Base-by-base conservation (phyloP, 2,888 invertebrate species). In the Fissipunctia ypsillon region DNA sequence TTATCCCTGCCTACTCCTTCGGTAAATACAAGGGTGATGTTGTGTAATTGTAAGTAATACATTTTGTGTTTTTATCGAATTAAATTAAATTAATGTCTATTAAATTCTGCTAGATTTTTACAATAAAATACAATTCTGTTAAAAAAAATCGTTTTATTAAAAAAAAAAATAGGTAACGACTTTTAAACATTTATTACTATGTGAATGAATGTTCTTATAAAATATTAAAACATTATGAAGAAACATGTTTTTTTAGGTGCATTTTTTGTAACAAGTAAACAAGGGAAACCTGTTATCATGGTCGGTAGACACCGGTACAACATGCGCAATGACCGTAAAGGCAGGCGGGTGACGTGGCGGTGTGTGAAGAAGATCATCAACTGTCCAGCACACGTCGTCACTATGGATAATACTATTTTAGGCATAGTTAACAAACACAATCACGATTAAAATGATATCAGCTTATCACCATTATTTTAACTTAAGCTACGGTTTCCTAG, bases 201-300 rank as follows among this genome's bases (percentile, higher is more conserved):
- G n/a, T 19, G 12, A 22, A 7, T 22, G 4, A 4, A 43, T n/a
- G n/a, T 22, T 14, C 25, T 19, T 43, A 35, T 12, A 54, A 14
- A 16, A 38, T 28, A 16, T 5, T 0, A 5, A 56, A 35, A 22
- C 25, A 19, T n/a, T n/a, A 22, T 25, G 3, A 9, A 28, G 4
- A n/a, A 22, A n/a, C 0, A 25, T 19, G 5, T 35, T 48, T 2
- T 77, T 69, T 25, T 41, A 80, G 80, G 14, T 28, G 61, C 70
- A 14, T 12, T 54, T 35, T 79, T 79, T 63, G 69, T 66, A 43
- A 79, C 56, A 43, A 80, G 76, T 54, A 5, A 41, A 14, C 48
- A 76, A 57, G 76, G 72, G 2, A 80, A 80, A 19, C 80, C 76
- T 5, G 76, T 69, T 1, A 69, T 80, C 9, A 14, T 80, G n/a